Base-by-base conservation (phyloP, 2,113 vertebrate species). In the Probosciger aterrimus region DNA sequence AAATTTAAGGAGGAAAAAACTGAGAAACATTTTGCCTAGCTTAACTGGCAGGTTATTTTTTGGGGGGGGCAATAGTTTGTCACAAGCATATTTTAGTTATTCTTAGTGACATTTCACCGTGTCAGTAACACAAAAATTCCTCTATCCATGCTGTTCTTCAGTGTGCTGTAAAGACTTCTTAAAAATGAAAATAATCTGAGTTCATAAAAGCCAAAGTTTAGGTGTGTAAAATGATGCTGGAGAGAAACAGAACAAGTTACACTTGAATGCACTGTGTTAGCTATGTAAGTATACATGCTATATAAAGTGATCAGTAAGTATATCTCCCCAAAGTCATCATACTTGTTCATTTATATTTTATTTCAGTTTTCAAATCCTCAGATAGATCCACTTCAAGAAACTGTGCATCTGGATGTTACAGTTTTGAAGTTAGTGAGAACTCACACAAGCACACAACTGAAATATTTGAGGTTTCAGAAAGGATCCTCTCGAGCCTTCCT, bases 241-340 rank as follows among this genome's bases (percentile, higher is more conserved):
- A 77, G 31, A 86, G 31, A 70, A 84, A 63, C 1, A 76, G 22
- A 39, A 12, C 3, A 64, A 63, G 17, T 59, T 86, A 8, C 28
- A 50, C 7, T 81, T 49, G 20, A 83, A 57, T 57, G 5, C 4
- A 37, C 3, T 33, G 1, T 4, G 2, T 67, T n/a, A 63, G 12
- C 17, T 44, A 43, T 0, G 0, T 37, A 68, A 68, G 3, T 49
- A 27, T 50, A 74, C 15, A 3, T 67, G 11, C 4, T 75, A 9
- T 59, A 33, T 44, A 64, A 57, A 68, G 11, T 27, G 76, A 39
- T 16, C 25, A 37, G 4, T 31, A 70, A 16, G 6, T 23, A 84
- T 92, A 47, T 50, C 4, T 4, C 8, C 8, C 27, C 7, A 8
- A 88, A 76, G 10, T 52, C 11, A 33, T 49, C 16, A 53, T 73